phyloP scores from a whole-genome alignment of 1,140 invertebrate genomes.

The Ostrea denselamellosa region DNA sequence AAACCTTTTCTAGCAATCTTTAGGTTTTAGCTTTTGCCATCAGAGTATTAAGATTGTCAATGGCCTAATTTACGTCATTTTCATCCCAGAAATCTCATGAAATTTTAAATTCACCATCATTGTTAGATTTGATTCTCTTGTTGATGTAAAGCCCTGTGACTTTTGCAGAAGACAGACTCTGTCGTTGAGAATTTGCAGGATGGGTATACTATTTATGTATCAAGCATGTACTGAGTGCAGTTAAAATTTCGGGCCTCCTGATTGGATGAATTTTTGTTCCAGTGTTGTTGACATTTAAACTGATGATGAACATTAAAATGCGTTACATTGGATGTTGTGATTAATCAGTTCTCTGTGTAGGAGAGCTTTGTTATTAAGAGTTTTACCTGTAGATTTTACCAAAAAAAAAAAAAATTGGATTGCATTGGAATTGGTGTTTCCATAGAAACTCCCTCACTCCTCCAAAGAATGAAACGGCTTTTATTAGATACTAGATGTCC shows the following conservation, averaged over 20 bases:
- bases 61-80: neutral
- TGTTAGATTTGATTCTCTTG: neutral
- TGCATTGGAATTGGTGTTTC: conserved; percentile 35
- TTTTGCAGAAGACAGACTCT: conserved; percentile 55
- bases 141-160: conserved; percentile 7
- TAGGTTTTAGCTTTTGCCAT: neutral
- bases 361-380: neutral
- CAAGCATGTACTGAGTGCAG: conserved; percentile 59
- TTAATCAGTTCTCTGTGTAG: neutral
- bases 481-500: neutral
- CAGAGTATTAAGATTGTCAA: neutral
- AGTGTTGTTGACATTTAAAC: conserved; percentile 20
- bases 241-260: conserved; percentile 42
- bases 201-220: conserved; percentile 56
- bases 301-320: neutral
- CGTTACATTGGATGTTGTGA: neutral
- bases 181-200: conserved; percentile 41
- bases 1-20: conserved; percentile 46
- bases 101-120: neutral
- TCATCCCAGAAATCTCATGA: neutral
- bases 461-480: neutral
- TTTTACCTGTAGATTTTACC: neutral
- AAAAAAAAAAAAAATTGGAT: neutral
- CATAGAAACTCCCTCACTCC: conserved; percentile 3
- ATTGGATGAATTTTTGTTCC: conserved; percentile 52